Base-by-base conservation (phyloP, 2,113 vertebrate genomes). In the Diadophis punctatus region DNA sequence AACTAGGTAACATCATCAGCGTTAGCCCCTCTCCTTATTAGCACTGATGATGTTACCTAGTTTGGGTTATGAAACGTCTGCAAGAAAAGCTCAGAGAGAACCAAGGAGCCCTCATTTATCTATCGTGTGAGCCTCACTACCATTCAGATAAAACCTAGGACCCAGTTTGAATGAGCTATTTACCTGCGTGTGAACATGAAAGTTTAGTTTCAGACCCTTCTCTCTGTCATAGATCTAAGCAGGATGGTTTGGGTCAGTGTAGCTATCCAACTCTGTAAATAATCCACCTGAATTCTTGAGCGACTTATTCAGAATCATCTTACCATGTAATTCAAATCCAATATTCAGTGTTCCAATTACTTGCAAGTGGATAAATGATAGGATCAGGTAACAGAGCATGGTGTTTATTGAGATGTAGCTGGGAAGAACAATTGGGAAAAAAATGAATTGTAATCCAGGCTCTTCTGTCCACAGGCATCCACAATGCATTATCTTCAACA, bases 381-480 rank as follows among this genome's bases (percentile, higher is more conserved):
- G 43, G 63, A 92, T 86, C 9, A 46, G n/a, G 90, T 94, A 97
- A 97, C 96, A 97, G 96, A 93, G 95, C 94, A 16, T 95, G 93
- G 11, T 95, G 96, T 97, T 96, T 97, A 95, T 93, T 96, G 91
- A 94, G 91, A 94, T 84, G 88, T 8, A 52, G 96, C 96, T 93
- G 90, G 93, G 91, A 85, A 92, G 55, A 95, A 89, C 93, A 96
- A 58, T 95, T 94, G 94, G 90, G 84, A 94, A 93, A 97, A 97
- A 97, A 97, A 97, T 97, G 94, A 95, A 93, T 91, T 94, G 94
- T 94, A 96, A 88, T 94, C 63, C 49, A 49, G 86, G 58, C 25
- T 52, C 11, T 94, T 96, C 87, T 96, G 90, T 95, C 8, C 0
- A 85, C 90, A 43, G 95, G 39, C 27, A 90, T 68, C 95, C 96